Base-by-base conservation (phyloP, 2,888 invertebrate species). In the Cerceris rybyensis region DNA sequence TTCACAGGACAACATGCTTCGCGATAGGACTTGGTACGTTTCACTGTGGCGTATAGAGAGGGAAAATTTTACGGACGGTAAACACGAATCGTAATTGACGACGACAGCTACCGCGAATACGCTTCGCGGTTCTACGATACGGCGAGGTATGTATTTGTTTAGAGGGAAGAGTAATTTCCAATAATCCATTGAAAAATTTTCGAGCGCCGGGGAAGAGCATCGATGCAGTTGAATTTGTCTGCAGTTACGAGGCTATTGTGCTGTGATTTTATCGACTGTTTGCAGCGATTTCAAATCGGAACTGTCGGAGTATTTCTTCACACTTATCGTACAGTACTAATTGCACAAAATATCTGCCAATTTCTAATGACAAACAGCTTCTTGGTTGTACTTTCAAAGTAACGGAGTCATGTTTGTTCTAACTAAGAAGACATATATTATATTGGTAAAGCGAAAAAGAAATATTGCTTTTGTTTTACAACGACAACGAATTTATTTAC, bases 1-100 rank as follows among this genome's bases (percentile, higher is more conserved):
- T 61, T 52, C 49, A 68, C 57, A 17, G 46, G 14, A 65, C 42
- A 50, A 52, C 54, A 4, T 8, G 28, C 7, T 58, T 49, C 11
- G 5, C 50, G 63, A 66, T 65, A 49, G 13, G 68, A n/a, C 55
- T 9, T 4, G 13, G 13, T 16, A 14, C 46, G 54, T 54, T 46
- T 28, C 63, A 54, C 11, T 9, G 43, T 41, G 17, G 54, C 59
- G 80, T 64, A 80, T 80, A 77, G 78, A 75, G 71, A 75, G 63
- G 78, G 67, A 76, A 79, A 88, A 88, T 88, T 88, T 88, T 78
- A 87, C 85, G 76, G 80, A 79, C 68, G 66, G 64, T 86, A 84
- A 84, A 84, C 87, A 84, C 81, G 78, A 55, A 17, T 77, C 69
- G 77, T 75, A 73, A 88, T 88, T 78, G 83, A 86, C 78, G 79